These are phyloP conservation scores for Drosophila erecta DNA, from an alignment of 1,140 invertebrate species.

Conservation along the genomic window DNA sequence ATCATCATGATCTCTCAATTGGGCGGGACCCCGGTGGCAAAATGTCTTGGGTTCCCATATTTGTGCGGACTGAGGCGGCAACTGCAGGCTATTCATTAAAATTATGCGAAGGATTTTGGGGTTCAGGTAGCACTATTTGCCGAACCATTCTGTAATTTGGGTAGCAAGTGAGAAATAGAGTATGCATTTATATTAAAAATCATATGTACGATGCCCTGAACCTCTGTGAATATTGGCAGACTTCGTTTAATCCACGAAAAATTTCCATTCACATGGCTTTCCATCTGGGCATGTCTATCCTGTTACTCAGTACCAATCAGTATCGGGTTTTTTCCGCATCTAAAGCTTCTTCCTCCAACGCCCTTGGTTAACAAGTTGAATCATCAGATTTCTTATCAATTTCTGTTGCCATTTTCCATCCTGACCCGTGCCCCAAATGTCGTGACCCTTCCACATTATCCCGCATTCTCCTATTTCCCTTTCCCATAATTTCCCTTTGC, in stretches of 20 bases:
- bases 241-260: background rate
- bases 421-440: conserved; percentile 34
- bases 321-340: conserved; percentile 1
- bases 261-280: conserved; percentile 2
- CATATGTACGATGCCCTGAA: no score
- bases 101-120: conserved; percentile 1
- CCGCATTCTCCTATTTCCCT: conserved; percentile 30
- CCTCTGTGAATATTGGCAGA: no score
- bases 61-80: conserved; percentile 4
- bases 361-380: conserved; percentile 27
- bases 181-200: no score
- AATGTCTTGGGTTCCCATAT: conserved; percentile 3
- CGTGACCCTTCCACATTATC: conserved; percentile 32
- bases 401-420: conserved; percentile 33
- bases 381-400: conserved; percentile 54
- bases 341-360: background rate
- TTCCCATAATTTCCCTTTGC: conserved; percentile 34
- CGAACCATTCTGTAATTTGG: background rate
- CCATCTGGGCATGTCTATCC: conserved; percentile 14
- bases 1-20: conserved; percentile 47
- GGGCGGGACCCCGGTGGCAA: conserved; percentile 9
- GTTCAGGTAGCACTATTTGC: background rate
- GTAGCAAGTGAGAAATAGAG: no score
- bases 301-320: conserved; percentile 14
- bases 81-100: conserved; percentile 20